Evolutionary conservation across 1,140 invertebrate genomes (phyloP).

Genomic region (Platorchestia sp.): DNA sequence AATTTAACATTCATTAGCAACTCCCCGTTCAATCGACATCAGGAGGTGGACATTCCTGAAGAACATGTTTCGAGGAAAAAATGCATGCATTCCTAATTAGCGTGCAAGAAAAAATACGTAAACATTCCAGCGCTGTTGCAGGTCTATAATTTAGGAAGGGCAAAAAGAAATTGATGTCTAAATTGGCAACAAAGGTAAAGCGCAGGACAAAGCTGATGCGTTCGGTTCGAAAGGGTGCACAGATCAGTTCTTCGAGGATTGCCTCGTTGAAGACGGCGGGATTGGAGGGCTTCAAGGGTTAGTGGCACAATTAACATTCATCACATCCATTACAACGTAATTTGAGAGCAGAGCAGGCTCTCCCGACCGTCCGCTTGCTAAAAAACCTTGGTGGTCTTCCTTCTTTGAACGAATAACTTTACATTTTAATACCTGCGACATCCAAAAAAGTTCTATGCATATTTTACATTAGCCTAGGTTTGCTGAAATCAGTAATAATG

Average conservation of each 20-base stretch:
- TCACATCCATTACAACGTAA: slow-evolving; percentile 26
- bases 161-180: neutral
- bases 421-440: neutral
- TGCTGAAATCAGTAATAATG: neutral
- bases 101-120: neutral
- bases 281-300: neutral
- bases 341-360: neutral
- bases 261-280: neutral
- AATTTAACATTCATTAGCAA: neutral
- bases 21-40: neutral
- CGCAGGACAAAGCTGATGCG: neutral
- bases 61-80: neutral
- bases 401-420: neutral
- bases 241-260: neutral
- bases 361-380: neutral
- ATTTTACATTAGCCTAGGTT: neutral
- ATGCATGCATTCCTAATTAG: neutral
- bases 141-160: neutral
- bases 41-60: neutral
- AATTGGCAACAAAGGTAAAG: neutral
- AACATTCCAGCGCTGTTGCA: neutral
- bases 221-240: neutral
- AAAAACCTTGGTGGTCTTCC: neutral
- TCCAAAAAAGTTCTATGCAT: neutral
- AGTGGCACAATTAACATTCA: slow-evolving; percentile 51